Evolutionary conservation across 2,113 vertebrate genomes (phyloP), one percentile per base, ranked within the genome.

Genomic region (Gasterosteus nipponicus): DNA sequence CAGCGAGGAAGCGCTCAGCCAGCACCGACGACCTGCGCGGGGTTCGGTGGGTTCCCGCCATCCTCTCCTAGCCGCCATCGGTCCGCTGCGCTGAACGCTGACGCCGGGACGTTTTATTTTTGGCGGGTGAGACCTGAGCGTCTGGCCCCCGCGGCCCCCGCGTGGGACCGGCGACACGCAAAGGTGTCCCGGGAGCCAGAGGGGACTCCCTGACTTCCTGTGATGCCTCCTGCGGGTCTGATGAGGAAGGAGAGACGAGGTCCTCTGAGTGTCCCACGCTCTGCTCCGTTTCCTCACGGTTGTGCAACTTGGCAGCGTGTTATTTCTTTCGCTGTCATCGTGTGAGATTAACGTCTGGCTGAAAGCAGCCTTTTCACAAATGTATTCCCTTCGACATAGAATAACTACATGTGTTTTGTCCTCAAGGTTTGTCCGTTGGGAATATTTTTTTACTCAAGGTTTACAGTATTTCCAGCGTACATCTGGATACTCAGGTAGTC

Each of bases 11-110:
- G 49, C 91, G 84, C 64, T 91, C 87, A 0, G 89, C 88, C 58
- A 92, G 91, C 71, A n/a, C 69, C 80, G 90, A 92, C 84, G 82
- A 91, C 72, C 89, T 88, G 0, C 90, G 88, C 10, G 84, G 89
- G 10, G 62, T 87, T 51, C 70, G 60, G 35, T 92, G 90, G 91
- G 89, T 81, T 56, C 91, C 91, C 5, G 91, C 91, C 0, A 92
- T 92, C 65, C 88, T 92, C 1, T 89, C 89, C 54, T 92, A 85
- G 85, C 72, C 71, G 51, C 47, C 2, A 22, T 14, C 4, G 10
- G 35, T 38, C 73, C 44, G 62, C 22, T 22, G 6, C 5, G 7
- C 46, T 39, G 41, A 74, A 18, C 71, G 11, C 42, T 33, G 56
- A 56, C 49, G 41, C 39, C 18, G 41, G 35, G 35, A 38, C 35